These are phyloP conservation scores for Thymallus thymallus DNA, from an alignment of 2,113 vertebrate species.

Conservation along the genomic window DNA sequence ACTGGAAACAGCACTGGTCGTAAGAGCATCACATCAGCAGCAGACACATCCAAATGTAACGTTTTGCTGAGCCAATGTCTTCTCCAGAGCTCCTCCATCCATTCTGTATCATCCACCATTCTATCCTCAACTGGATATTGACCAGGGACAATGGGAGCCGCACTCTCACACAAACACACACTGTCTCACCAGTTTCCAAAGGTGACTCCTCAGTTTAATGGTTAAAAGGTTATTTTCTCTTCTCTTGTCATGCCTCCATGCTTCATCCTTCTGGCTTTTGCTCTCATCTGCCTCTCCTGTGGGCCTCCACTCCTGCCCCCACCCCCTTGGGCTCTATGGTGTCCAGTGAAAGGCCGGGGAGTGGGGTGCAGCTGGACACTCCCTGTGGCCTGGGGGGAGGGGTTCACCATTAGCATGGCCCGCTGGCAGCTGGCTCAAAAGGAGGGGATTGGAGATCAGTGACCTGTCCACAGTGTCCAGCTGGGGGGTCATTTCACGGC, in stretches of 20 bases:
- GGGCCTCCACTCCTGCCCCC: constrained; percentile 26
- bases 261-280: constrained; percentile 60
- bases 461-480: constrained; percentile 81
- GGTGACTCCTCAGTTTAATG: constrained; percentile 66
- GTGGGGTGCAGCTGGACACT: constrained; percentile 69
- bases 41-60: constrained; percentile 22
- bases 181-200: constrained; percentile 66
- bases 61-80: constrained; percentile 50
- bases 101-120: constrained; percentile 26
- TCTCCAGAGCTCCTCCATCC: constrained; percentile 39
- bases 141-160: constrained; percentile 60
- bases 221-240: constrained; percentile 68
- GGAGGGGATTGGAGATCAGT: constrained; percentile 68
- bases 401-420: constrained; percentile 66
- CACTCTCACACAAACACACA: constrained; percentile 51
- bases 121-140: constrained; percentile 46
- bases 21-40: constrained; percentile 52
- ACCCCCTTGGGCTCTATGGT: constrained; percentile 57
- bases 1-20: constrained; percentile 56
- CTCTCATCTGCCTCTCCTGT: constrained; percentile 52
- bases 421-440: constrained; percentile 73
- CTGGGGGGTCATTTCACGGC: constrained; percentile 73
- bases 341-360: constrained; percentile 75
- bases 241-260: constrained; percentile 67
- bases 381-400: constrained; percentile 55